These are phyloP conservation scores for Tetropium fuscum DNA, from an alignment of 2,888 invertebrate genomes.

Conservation along the genomic window DNA sequence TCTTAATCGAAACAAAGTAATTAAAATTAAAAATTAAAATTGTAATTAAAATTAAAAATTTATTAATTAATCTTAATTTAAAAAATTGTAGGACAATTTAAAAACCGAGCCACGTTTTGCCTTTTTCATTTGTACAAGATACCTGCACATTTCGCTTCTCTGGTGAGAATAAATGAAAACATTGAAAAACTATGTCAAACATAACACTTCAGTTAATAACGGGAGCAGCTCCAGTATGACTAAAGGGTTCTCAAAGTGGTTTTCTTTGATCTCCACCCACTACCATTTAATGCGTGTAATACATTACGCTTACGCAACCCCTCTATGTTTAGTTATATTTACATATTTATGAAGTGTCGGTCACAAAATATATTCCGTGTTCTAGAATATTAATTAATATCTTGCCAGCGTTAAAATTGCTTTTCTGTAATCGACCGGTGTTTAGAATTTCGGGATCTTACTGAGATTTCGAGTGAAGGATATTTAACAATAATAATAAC, in stretches of 20 bases:
- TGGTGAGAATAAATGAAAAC: conserved; percentile 14
- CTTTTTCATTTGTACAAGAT: no score
- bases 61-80: no score
- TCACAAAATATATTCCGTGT: background rate
- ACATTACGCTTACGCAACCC: conserved; percentile 8
- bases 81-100: no score
- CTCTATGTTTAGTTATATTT: conserved; percentile 3
- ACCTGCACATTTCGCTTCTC: background rate
- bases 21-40: no score
- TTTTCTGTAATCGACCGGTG: no score
- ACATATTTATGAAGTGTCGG: conserved; percentile 7
- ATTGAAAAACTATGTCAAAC: conserved; percentile 17
- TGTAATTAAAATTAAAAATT: no score
- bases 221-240: conserved; percentile 14
- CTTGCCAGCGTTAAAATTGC: no score
- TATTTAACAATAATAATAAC: no score
- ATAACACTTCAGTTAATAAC: conserved; percentile 18
- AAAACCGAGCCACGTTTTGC: no score
- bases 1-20: no score
- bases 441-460: no score
- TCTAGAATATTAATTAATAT: conserved; percentile 5
- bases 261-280: conserved; percentile 16
- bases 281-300: background rate
- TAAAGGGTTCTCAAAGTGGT: conserved; percentile 12
- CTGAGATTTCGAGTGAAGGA: no score